These are phyloP conservation scores for Phorcus lineatus DNA, from an alignment of 2,888 invertebrate species.

Conservation along the genomic window DNA sequence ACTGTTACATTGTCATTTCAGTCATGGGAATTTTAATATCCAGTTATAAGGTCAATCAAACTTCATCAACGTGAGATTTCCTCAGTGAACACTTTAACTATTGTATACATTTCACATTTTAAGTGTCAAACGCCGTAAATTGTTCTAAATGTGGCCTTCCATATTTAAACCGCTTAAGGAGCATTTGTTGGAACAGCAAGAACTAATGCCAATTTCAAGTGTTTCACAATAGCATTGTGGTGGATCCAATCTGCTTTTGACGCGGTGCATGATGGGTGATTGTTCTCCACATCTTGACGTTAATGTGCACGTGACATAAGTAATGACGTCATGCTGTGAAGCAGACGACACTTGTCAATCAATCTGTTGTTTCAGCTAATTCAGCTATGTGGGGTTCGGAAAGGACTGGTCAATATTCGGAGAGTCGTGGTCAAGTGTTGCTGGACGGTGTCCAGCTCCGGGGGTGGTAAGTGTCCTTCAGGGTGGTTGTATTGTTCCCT, in stretches of 20 bases:
- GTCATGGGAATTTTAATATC: too few relatives aligned
- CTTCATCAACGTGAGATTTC: too few relatives aligned
- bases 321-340: slow-evolving; percentile 13
- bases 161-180: background rate
- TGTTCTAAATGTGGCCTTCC: too few relatives aligned
- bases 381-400: background rate
- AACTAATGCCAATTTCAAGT: background rate
- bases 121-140: background rate
- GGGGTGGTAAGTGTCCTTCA: background rate
- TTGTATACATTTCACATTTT: too few relatives aligned
- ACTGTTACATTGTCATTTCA: too few relatives aligned
- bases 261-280: background rate
- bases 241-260: background rate
- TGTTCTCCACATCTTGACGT: background rate
- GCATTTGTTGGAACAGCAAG: background rate
- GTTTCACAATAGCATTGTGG: background rate
- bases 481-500: too few relatives aligned
- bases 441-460: background rate
- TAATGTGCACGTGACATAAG: slow-evolving; percentile 19
- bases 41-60: too few relatives aligned
- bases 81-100: too few relatives aligned
- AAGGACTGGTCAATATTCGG: background rate
- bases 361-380: slow-evolving; percentile 9
- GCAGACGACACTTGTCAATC: slow-evolving; percentile 13
- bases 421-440: background rate